Conservation (phyloP, 1,140 invertebrate genomes). For the Eufriesea mexicana region DNA sequence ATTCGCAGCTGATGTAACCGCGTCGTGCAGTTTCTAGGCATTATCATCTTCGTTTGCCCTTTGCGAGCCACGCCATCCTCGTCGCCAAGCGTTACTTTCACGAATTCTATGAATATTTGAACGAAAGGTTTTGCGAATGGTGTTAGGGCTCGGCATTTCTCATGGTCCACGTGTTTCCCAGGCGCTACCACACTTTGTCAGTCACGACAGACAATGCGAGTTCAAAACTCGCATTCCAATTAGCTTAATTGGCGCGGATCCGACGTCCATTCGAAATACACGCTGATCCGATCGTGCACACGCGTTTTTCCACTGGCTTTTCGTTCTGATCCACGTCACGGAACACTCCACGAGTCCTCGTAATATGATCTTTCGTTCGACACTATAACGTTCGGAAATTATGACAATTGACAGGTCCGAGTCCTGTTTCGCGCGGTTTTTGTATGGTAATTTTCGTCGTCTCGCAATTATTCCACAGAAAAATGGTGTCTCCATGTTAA, state of each 20-base stretch:
- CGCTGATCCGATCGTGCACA: not conserved
- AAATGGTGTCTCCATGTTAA: no score
- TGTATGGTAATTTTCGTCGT: no score
- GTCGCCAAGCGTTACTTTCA: constrained; percentile 56
- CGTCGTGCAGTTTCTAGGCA: constrained; percentile 57
- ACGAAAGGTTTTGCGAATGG: constrained; percentile 55
- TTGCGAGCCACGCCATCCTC: constrained; percentile 45
- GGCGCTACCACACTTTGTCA: constrained; percentile 11
- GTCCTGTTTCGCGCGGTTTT: no score
- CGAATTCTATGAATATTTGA: constrained; percentile 71
- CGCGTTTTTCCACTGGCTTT: not conserved
- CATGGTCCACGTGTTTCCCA: constrained; percentile 40
- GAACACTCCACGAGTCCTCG: not conserved
- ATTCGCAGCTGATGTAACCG: constrained; percentile 72
- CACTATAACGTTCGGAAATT: no score
- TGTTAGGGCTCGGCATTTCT: constrained; percentile 31
- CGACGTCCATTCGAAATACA: not conserved
- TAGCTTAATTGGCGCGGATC: constrained; percentile 19
- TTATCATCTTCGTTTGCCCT: constrained; percentile 67
- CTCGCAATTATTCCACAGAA: no score
- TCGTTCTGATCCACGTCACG: not conserved
- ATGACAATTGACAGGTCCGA: no score
- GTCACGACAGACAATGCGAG: not conserved
- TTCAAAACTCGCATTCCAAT: constrained; percentile 28
- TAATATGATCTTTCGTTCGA: no score